Conservation (phyloP, 2,113 vertebrate genomes). For the Dinomys branickii region DNA sequence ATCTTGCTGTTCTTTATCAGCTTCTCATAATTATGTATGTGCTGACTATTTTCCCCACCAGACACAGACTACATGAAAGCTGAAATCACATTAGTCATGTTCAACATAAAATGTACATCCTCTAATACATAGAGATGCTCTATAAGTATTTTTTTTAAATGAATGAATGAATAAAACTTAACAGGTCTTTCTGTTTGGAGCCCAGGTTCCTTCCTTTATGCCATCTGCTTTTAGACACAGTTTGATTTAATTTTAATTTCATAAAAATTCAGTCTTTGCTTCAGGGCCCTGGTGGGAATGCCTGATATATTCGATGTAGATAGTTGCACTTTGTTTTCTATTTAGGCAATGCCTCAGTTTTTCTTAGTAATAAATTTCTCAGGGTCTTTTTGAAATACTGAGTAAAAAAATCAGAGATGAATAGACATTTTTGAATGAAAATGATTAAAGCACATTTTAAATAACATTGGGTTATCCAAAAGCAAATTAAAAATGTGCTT, state of each 20-base stretch:
- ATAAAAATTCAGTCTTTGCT: conserved; percentile 53
- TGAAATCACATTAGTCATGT: neutral
- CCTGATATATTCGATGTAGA: conserved; percentile 18
- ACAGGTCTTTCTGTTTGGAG: neutral
- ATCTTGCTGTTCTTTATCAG: neutral
- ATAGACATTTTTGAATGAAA: conserved; percentile 20
- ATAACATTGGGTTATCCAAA: conserved; percentile 43
- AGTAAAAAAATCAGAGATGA: conserved; percentile 53
- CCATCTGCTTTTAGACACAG: conserved; percentile 4
- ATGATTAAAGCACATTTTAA: conserved; percentile 62
- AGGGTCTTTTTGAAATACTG: conserved; percentile 35
- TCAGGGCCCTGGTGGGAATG: neutral
- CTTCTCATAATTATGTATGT: neutral
- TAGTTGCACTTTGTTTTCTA: conserved; percentile 57
- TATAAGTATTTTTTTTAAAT: neutral
- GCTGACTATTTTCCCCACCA: neutral
- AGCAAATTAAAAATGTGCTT: conserved; percentile 65
- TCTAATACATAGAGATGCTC: neutral
- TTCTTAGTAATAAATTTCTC: conserved; percentile 44
- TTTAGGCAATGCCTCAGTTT: conserved; percentile 21
- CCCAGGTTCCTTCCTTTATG: neutral
- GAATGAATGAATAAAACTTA: neutral
- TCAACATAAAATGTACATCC: neutral
- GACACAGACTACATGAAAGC: neutral
- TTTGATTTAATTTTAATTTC: conserved; percentile 24